Percentiles rank a stretch among this genome's conserved stretches.
Conservation (phyloP, 2,888 invertebrate genomes). For the Apamea epomidion region DNA sequence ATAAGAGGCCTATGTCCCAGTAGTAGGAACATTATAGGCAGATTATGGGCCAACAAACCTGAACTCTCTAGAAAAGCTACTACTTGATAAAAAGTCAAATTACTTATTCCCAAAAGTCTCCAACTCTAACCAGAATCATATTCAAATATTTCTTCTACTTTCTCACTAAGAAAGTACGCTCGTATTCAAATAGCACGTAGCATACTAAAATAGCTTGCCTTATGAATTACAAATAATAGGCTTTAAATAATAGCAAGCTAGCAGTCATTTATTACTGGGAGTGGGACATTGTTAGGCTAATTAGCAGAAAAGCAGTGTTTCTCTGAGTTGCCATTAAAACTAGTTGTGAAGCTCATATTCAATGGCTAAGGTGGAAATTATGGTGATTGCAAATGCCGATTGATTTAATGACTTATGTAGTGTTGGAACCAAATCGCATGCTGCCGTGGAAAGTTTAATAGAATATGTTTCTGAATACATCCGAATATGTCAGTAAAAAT, state of each 20-base stretch:
- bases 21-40: neutral
- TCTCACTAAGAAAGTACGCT: slow-evolving; percentile 42
- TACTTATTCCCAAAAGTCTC: neutral
- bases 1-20: too few relatives aligned
- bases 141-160: slow-evolving; percentile 17
- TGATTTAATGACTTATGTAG: neutral
- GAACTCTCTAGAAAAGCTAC: neutral
- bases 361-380: neutral
- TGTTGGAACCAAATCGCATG: neutral
- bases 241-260: slow-evolving; percentile 33
- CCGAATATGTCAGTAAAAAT: neutral
- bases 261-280: slow-evolving; percentile 32
- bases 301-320: slow-evolving; percentile 22
- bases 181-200: slow-evolving; percentile 21
- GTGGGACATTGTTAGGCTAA: slow-evolving; percentile 33
- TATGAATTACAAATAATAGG: slow-evolving; percentile 36
- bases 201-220: slow-evolving; percentile 16
- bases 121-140: too few relatives aligned
- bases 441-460: neutral
- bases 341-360: neutral
- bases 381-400: neutral
- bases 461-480: neutral
- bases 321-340: neutral
- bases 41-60: too few relatives aligned
- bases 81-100: neutral